A percentile compares a stretch with the other conserved stretches of the same genome.
phyloP scores from a whole-genome alignment of 2,888 invertebrate genomes.

The Sepiola atlantica region DNA sequence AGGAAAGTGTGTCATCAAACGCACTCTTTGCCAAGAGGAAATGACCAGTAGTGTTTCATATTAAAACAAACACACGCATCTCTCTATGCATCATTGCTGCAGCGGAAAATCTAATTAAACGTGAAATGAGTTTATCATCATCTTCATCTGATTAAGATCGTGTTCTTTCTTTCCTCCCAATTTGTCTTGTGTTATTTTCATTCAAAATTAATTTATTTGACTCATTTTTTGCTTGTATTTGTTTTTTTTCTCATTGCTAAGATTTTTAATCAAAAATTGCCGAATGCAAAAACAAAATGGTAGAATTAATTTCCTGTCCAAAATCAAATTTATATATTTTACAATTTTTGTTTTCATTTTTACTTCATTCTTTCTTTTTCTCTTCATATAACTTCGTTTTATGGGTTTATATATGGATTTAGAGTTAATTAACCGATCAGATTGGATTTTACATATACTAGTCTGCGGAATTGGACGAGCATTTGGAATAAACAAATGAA shows the following conservation, averaged over 20 bases:
- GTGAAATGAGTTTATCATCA: neutral
- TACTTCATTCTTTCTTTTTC: neutral
- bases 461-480: neutral
- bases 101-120: neutral
- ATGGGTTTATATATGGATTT: neutral
- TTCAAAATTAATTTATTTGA: neutral
- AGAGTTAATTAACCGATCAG: neutral
- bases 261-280: slow-evolving; percentile 18
- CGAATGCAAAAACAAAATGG: neutral
- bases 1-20: too few species aligned
- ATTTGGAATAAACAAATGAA: neutral
- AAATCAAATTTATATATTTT: slow-evolving; percentile 6
- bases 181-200: neutral
- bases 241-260: neutral
- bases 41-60: neutral
- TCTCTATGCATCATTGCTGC: neutral
- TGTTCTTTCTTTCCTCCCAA: too few species aligned
- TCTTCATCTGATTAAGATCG: neutral
- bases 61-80: neutral
- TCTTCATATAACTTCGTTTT: neutral
- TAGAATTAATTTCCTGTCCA: neutral
- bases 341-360: neutral
- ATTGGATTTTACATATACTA: neutral
- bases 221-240: neutral
- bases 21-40: too few species aligned